Evolutionary conservation across 2,797 vertebrate genomes (phyloP), one percentile per base, ranked within the genome.

Genomic region (Acanthis flammea): DNA sequence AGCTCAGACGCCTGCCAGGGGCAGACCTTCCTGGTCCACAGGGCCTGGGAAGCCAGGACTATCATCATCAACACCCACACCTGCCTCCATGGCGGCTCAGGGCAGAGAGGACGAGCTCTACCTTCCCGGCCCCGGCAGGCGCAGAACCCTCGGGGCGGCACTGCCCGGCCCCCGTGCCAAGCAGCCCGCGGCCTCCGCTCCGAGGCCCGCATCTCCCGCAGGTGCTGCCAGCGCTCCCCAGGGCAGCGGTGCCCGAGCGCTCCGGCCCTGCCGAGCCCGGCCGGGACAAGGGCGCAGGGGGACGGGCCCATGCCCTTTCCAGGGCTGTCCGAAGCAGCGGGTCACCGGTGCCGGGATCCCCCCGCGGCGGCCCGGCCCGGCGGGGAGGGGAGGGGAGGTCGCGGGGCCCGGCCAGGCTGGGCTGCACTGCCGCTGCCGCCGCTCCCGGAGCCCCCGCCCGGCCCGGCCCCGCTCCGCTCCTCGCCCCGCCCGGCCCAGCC

Each of bases 121-220:
- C 41, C 9, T 2, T 2, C 39, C n/a, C 6, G 4, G n/a, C 7
- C 33, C 31, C 27, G 63, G 39, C 39, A 8, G 61, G 21, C 14
- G 14, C 53, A 22, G 44, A 21, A 4, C 0, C 9, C 7, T 11
- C 4, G 6, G 27, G n/a, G 15, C 27, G 4, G 42, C 7, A 4
- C 42, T 23, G 47, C 84, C 57, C 23, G 2, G 19, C 7, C 4
- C 35, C 57, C 0, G 31, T 2, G 15, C 33, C 27, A 6, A 24
- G 30, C 19, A 12, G 28, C 14, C 33, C 47, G 7, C 22, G 19
- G 48, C 48, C 61, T 19, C 14, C 41, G 24, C 2, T 18, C 17
- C 5, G 15, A 27, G 48, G 48, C 74, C 73, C 60, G 39, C 48
- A 53, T 30, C 19, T 10, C 19, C 44, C 21, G 25, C 74, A 24